Evolutionary conservation across 1,140 invertebrate genomes (phyloP), one percentile per base, ranked within the genome.

Genomic region (Pseudobourletiella spinata): DNA sequence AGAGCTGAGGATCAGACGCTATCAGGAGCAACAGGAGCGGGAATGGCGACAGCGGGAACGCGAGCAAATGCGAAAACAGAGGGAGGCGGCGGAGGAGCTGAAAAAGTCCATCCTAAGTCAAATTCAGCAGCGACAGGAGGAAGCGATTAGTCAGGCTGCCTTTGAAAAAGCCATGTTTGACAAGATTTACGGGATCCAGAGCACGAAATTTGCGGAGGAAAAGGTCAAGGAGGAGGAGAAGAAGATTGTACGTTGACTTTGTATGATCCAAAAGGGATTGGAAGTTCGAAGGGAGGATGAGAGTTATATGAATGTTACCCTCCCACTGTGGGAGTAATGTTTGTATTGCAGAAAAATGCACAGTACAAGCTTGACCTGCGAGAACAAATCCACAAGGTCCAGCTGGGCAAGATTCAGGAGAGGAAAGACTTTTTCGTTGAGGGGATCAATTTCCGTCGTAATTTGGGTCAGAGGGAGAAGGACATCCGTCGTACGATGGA

Each of bases 341-440:
- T 60, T 22, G 15, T 42, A 22, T 6, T 28, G 43, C 24, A 59
- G 64, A 51, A 48, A 29, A 63, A 65, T 43, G 64, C 64, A 4
- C 59, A 63, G n/a, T 66, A 69, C 44, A 60, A 60, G 42, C 63
- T 57, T 26, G 68, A 63, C 42, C 56, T 69, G 1, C 50, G 50
- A 18, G 68, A 69, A 29, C 68, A 69, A 63, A 65, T 69, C 54
- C 68, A 69, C 54, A n/a, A 54, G n/a, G 61, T 54, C 28, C 57
- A 69, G 58, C 1, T 69, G 20, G 14, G 46, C 0, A 64, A 60
- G 24, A 42, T 69, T 48, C 43, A 66, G 48, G 68, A 69, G 25
- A 51, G 65, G 3, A 66, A 69, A 50, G 51, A 59, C 16, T 59
- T 64, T 56, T 69, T 57, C 32, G 44, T 66, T 48, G 68, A 69